These are phyloP conservation scores for Enteromius thamalakanensis DNA, from an alignment of 2,797 vertebrate genomes.

Conservation along the genomic window DNA sequence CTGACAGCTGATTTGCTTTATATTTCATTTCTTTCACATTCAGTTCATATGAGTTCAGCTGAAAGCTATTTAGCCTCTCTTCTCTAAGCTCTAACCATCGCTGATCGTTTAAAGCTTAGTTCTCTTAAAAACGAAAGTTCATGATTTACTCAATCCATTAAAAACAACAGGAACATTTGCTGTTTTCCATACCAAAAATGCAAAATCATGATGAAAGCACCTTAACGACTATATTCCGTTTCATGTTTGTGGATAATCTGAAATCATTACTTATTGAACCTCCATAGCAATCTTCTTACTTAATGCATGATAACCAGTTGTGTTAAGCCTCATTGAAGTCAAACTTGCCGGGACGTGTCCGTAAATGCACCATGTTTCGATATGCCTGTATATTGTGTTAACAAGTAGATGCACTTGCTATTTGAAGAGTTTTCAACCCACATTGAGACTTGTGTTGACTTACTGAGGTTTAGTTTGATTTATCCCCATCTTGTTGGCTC, in stretches of 20 bases:
- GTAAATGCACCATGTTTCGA: background rate
- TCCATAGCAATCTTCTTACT: background rate
- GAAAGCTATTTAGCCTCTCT: conserved; percentile 25
- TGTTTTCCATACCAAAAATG: background rate
- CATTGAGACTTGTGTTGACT: conserved; percentile 55
- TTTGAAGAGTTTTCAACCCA: conserved; percentile 23
- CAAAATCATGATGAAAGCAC: background rate
- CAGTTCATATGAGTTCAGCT: conserved; percentile 33
- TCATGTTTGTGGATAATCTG: background rate
- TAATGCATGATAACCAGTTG: background rate
- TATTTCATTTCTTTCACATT: conserved; percentile 21
- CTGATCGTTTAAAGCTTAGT: conserved; percentile 3
- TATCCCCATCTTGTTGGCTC: conserved; percentile 66
- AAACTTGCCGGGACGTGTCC: background rate
- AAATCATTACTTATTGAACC: background rate
- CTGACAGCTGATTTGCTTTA: conserved; percentile 49
- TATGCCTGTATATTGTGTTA: background rate
- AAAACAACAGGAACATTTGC: background rate
- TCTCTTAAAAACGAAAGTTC: background rate
- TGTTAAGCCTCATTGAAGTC: background rate
- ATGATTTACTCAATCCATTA: background rate
- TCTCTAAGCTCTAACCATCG: conserved; percentile 28
- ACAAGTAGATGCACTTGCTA: conserved; percentile 28
- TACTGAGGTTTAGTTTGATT: conserved; percentile 67
- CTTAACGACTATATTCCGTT: background rate